These are phyloP conservation scores for Phyllopteryx taeniolatus DNA, from an alignment of 2,113 vertebrate genomes.

Conservation along the genomic window DNA sequence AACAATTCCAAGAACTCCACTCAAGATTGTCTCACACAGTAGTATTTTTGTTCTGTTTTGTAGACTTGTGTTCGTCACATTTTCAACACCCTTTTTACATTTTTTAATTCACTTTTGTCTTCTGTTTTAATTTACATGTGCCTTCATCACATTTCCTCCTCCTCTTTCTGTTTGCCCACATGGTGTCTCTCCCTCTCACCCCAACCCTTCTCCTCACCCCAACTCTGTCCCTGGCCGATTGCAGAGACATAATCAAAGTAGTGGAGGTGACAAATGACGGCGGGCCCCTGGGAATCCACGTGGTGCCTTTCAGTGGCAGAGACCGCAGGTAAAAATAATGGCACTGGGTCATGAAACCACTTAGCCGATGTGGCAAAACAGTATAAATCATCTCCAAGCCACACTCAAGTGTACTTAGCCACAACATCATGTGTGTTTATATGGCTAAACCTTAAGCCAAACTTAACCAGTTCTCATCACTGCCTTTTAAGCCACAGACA, in stretches of 20 bases:
- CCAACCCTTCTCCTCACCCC: slow-evolving; percentile 34
- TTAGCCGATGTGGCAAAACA: too few relatives aligned
- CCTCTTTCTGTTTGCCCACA: slow-evolving; percentile 41
- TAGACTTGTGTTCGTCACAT: not conserved
- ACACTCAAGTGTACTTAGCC: too few relatives aligned
- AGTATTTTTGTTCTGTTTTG: not conserved
- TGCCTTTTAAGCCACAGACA: too few relatives aligned
- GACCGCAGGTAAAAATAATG: slow-evolving; percentile 88
- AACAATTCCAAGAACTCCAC: not conserved
- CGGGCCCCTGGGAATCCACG: slow-evolving; percentile 96
- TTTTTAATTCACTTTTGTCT: not conserved
- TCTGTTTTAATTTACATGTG: not conserved
- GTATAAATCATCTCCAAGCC: too few relatives aligned
- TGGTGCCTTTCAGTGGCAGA: slow-evolving; percentile 96
- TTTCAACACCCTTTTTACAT: not conserved
- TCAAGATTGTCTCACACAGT: not conserved
- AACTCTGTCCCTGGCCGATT: slow-evolving; percentile 37
- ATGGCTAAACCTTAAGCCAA: too few relatives aligned
- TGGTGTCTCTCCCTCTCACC: slow-evolving; percentile 71
- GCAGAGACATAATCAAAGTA: slow-evolving; percentile 95
- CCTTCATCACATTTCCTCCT: not conserved
- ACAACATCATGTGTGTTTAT: too few relatives aligned
- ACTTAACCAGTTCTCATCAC: too few relatives aligned
- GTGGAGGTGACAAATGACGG: slow-evolving; percentile 97
- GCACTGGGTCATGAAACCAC: too few relatives aligned